Percentiles rank a stretch among this genome's conserved stretches.
Conservation (phyloP, 2,113 vertebrate species). For the Crotophaga sulcirostris region DNA sequence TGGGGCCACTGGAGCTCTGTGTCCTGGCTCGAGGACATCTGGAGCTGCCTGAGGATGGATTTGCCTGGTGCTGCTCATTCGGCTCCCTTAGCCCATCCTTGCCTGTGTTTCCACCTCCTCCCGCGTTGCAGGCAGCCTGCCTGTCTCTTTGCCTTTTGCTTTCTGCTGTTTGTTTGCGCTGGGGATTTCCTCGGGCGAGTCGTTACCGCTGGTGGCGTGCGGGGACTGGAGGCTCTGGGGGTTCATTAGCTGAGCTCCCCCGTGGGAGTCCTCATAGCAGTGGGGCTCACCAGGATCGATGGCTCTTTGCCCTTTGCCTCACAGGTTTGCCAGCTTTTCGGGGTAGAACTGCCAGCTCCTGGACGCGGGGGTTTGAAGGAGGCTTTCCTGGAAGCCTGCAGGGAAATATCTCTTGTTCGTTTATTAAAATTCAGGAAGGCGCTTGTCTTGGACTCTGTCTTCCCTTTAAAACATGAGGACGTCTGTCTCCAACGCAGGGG, state of each 20-base stretch:
- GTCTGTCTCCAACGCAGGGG: background rate
- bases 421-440: background rate
- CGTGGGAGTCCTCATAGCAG: accelerated
- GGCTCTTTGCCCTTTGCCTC: background rate
- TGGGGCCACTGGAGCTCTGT: accelerated
- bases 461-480: background rate
- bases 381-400: background rate
- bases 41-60: background rate
- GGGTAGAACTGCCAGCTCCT: background rate
- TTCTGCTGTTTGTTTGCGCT: background rate
- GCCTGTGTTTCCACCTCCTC: background rate
- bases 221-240: background rate
- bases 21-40: background rate
- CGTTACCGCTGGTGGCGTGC: accelerated
- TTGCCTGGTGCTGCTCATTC: background rate
- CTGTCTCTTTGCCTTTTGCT: background rate
- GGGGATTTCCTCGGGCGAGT: conserved; percentile 5
- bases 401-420: background rate
- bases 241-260: background rate
- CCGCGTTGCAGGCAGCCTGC: background rate
- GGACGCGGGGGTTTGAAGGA: background rate
- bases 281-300: background rate
- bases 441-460: background rate
- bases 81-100: background rate
- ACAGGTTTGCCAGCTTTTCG: background rate